Evolutionary conservation across 2,113 vertebrate genomes (phyloP).

Genomic region (Zosterops japonicus): DNA sequence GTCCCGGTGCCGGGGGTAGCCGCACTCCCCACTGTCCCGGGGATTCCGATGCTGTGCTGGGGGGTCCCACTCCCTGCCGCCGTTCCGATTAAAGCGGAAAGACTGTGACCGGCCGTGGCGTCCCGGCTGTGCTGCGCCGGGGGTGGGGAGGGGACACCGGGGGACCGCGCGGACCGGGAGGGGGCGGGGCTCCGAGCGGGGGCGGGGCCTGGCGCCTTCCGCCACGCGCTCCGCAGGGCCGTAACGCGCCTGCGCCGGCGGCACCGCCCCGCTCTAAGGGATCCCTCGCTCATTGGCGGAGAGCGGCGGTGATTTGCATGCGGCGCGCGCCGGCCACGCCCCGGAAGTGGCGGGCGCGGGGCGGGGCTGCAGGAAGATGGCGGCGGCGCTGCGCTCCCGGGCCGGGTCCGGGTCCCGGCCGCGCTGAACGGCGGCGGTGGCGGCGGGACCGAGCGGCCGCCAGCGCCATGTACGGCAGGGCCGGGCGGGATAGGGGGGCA

Average conservation of each 20-base stretch:
- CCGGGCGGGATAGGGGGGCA: not conserved
- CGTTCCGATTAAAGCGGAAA: too few species aligned
- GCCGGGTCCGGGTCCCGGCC: not conserved
- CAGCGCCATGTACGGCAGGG: not conserved
- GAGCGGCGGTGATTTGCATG: fast-evolving
- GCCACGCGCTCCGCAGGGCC: not conserved
- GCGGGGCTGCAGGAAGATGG: not conserved
- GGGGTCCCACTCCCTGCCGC: too few species aligned
- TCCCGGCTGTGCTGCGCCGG: too few species aligned
- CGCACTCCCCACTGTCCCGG: not conserved
- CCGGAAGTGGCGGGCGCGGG: not conserved
- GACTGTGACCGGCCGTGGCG: too few species aligned
- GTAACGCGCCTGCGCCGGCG: not conserved
- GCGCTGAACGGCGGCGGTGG: not conserved
- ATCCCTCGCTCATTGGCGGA: not conserved
- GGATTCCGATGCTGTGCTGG: not conserved
- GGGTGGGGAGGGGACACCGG: too few species aligned
- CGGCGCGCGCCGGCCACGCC: not conserved
- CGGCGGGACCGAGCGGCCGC: not conserved
- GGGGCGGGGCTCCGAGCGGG: too few species aligned
- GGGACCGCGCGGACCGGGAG: too few species aligned
- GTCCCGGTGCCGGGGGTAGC: too few species aligned
- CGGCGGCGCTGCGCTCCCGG: not conserved
- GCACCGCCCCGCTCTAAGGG: fast-evolving
- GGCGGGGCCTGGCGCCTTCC: not conserved